Conservation (phyloP, 2,113 vertebrate genomes). For the Albula glossodonta region DNA sequence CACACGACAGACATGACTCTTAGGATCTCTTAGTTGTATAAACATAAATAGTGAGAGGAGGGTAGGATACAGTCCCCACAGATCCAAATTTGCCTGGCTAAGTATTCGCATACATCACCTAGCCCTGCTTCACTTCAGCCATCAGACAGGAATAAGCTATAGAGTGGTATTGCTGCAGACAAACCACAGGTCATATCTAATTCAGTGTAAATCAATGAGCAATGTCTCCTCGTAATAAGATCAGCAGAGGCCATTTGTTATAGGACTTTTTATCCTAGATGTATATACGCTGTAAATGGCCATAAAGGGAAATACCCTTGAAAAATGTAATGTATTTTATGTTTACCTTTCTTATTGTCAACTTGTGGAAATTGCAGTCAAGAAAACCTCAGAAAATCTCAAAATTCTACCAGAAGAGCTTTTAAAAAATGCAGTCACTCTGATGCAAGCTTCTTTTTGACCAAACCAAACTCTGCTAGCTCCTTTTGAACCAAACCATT, state of each 20-base stretch:
- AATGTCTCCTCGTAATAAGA: not conserved
- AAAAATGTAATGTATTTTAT: too few relatives aligned
- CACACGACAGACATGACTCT: too few relatives aligned
- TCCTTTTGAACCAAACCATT: not conserved
- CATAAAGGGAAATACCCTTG: too few relatives aligned
- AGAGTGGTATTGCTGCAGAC: not conserved
- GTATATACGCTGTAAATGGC: not conserved
- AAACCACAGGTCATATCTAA: not conserved
- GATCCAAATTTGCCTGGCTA: not conserved
- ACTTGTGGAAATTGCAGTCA: not conserved
- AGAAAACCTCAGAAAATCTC: not conserved
- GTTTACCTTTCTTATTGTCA: not conserved
- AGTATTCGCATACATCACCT: not conserved
- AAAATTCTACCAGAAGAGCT: not conserved
- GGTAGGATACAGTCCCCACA: too few relatives aligned
- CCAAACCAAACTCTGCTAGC: too few relatives aligned
- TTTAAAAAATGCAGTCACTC: not conserved
- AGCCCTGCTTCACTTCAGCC: not conserved
- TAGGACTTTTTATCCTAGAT: not conserved
- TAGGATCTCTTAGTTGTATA: too few relatives aligned
- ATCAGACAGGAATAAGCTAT: not conserved
- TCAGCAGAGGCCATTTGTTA: too few relatives aligned
- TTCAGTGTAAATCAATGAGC: not conserved
- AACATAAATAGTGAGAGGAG: too few relatives aligned
- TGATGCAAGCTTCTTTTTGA: not conserved